Evolutionary conservation across 2,113 vertebrate species (phyloP).

Genomic region (Nothobranchius furzeri): DNA sequence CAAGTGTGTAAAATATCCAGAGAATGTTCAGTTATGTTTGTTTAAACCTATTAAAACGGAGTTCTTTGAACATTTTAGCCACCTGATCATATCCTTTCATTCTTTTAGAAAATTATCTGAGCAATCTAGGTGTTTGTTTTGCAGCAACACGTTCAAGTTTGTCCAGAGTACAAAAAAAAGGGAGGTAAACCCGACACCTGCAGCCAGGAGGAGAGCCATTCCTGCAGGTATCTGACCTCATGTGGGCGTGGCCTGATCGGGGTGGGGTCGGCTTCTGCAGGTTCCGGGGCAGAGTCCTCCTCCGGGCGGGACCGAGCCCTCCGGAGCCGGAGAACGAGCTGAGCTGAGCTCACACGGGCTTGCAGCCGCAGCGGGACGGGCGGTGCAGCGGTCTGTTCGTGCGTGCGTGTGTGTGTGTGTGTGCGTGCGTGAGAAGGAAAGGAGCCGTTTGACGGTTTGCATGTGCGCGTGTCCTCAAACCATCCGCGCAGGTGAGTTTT

Average conservation of each 20-base stretch:
- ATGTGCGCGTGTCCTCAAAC: not conserved
- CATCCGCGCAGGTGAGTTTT: slow-evolving; percentile 51
- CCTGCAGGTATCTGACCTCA: not conserved
- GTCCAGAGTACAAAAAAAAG: not conserved
- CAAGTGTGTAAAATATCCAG: too few relatives aligned
- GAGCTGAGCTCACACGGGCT: not conserved
- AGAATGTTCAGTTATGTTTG: too few relatives aligned
- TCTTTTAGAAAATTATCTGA: too few relatives aligned
- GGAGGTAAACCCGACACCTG: not conserved
- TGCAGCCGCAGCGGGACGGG: slow-evolving; percentile 4
- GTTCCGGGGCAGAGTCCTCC: slow-evolving; percentile 18
- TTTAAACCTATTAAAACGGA: too few relatives aligned
- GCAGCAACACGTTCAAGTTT: too few relatives aligned
- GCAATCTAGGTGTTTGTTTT: not conserved
- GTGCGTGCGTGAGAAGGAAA: not conserved
- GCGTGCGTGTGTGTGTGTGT: not conserved
- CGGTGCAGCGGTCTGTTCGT: not conserved
- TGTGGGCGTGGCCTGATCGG: slow-evolving; percentile 22
- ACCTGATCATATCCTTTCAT: too few relatives aligned
- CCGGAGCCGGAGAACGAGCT: not conserved
- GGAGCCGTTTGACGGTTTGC: not conserved
- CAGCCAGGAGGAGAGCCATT: not conserved
- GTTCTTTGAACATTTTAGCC: too few relatives aligned
- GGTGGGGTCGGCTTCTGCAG: slow-evolving; percentile 21
- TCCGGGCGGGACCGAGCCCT: not conserved